Evolutionary conservation across 2,113 vertebrate species (phyloP).

Genomic region (Prochilodus magdalenae): DNA sequence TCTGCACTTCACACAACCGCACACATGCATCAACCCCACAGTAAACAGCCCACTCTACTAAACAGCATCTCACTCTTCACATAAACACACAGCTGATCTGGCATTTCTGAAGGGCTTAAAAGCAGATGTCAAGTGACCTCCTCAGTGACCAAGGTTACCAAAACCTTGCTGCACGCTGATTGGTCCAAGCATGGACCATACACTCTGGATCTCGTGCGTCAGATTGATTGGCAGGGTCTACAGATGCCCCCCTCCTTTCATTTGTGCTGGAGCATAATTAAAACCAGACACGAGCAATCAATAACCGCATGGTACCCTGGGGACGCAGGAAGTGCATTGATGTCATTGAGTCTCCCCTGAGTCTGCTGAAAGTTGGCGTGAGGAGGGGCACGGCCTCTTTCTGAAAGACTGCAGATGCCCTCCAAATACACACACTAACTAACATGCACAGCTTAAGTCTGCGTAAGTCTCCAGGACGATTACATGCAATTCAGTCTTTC

Average conservation of each 20-base stretch:
- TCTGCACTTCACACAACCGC: no score
- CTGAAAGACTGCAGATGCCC: conserved; percentile 17
- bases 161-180: conserved; percentile 1
- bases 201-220: conserved; percentile 8
- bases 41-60: no score
- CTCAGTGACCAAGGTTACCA: background rate
- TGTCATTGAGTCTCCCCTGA: conserved; percentile 46
- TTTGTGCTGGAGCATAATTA: conserved; percentile 51
- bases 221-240: conserved; percentile 36
- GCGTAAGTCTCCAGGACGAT: background rate
- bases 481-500: conserved; percentile 1
- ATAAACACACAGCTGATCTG: conserved; percentile 2
- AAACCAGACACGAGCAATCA: conserved; percentile 49
- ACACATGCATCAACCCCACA: no score
- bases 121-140: conserved; percentile 5
- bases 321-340: conserved; percentile 46
- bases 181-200: conserved; percentile 13
- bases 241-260: conserved; percentile 41
- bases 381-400: conserved; percentile 19
- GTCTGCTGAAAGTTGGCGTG: background rate
- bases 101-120: background rate
- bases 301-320: conserved; percentile 32
- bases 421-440: conserved; percentile 42
- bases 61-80: background rate
- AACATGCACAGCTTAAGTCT: background rate